Percentiles rank a stretch among this genome's conserved stretches.
These are phyloP conservation scores for Leucozona laternaria DNA, from an alignment of 2,888 invertebrate species.

Conservation along the genomic window DNA sequence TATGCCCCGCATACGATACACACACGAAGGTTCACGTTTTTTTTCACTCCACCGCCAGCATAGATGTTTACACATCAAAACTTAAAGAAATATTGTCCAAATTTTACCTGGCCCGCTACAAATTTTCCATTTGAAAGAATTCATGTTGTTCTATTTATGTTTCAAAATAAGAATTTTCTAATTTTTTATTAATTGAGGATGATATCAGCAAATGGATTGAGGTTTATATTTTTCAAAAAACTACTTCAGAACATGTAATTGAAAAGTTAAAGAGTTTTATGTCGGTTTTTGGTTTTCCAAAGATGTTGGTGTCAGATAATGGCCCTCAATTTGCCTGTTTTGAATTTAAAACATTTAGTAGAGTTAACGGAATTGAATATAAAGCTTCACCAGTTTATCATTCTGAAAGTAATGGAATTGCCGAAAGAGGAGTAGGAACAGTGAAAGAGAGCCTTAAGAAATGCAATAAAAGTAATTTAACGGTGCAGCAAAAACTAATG, in stretches of 20 bases:
- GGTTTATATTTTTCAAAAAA: constrained; percentile 38
- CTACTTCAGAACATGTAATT: constrained; percentile 6
- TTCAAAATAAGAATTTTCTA: constrained; percentile 32
- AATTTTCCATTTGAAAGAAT: constrained; percentile 46
- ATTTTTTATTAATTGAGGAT: constrained; percentile 51
- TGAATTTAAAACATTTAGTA: constrained; percentile 48
- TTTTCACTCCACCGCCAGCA: no score
- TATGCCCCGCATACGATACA: no score
- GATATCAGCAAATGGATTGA: constrained; percentile 63
- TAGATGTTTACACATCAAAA: no score
- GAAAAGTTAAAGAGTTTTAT: background rate
- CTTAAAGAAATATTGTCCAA: constrained; percentile 21
- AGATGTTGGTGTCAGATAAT: constrained; percentile 43
- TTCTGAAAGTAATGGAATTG: constrained; percentile 47
- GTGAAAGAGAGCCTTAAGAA: constrained; percentile 22
- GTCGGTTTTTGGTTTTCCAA: constrained; percentile 50
- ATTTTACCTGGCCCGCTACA: constrained; percentile 29
- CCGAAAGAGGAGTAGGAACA: constrained; percentile 30
- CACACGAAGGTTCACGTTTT: no score
- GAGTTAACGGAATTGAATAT: constrained; percentile 42
- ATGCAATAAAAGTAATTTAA: background rate
- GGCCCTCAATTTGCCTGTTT: constrained; percentile 55
- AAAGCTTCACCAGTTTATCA: constrained; percentile 50
- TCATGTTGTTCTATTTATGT: constrained; percentile 48
- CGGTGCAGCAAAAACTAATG: background rate